Percentiles rank a stretch among this genome's conserved stretches.
These are phyloP conservation scores for Drosophila multiciliata DNA, from an alignment of 2,888 invertebrate species.

Conservation along the genomic window DNA sequence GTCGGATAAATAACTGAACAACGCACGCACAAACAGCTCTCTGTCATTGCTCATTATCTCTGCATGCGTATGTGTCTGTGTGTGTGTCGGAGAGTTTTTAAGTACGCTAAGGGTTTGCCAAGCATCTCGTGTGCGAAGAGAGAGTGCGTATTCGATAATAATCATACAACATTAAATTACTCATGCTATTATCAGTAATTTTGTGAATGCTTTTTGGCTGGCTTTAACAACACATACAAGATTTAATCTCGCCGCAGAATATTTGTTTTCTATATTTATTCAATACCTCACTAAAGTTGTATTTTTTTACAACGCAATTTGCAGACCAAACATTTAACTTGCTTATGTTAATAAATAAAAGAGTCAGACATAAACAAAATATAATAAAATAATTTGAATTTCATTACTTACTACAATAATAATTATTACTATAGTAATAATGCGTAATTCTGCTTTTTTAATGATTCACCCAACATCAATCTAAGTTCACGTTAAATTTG, in stretches of 20 bases:
- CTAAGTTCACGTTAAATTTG: too few species aligned
- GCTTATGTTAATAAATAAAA: not conserved
- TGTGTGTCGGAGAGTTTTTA: slow-evolving; percentile 14
- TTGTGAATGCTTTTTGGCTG: slow-evolving; percentile 21
- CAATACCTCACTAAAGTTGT: not conserved
- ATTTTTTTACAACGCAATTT: not conserved
- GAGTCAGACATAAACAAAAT: not conserved
- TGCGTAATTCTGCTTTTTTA: not conserved
- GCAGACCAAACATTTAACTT: not conserved
- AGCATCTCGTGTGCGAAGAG: slow-evolving; percentile 19
- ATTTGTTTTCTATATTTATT: slow-evolving; percentile 6
- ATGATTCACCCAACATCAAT: not conserved
- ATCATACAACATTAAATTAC: slow-evolving; percentile 69
- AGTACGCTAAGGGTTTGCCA: slow-evolving; percentile 3
- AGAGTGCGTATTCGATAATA: slow-evolving; percentile 55
- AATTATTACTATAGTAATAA: too few species aligned
- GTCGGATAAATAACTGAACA: slow-evolving; percentile 70
- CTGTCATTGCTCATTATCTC: slow-evolving; percentile 49
- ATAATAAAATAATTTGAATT: not conserved
- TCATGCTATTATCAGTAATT: slow-evolving; percentile 62
- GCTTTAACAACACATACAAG: slow-evolving; percentile 1
- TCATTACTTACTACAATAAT: too few species aligned
- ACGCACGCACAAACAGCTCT: slow-evolving; percentile 17
- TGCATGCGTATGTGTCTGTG: slow-evolving; percentile 10
- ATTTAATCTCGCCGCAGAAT: slow-evolving; percentile 1